phyloP scores from a whole-genome alignment of 2,888 invertebrate species.

The Pristionchus maxplancki region DNA sequence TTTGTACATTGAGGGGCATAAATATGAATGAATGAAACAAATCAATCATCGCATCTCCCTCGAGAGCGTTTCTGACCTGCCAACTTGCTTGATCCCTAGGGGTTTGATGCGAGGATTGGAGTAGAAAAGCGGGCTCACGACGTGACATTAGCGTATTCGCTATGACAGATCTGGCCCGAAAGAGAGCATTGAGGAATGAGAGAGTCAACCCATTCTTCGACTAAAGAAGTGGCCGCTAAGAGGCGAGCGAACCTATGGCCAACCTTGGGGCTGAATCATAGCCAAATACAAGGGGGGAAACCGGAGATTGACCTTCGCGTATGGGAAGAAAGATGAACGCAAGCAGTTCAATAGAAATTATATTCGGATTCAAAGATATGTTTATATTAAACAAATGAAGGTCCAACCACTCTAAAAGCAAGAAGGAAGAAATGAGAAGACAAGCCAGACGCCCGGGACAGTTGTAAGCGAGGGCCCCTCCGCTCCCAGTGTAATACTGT shows the following conservation, averaged over 20 bases:
- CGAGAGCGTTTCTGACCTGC: background rate
- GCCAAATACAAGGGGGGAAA: background rate
- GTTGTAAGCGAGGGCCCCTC: background rate
- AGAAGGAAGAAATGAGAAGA: background rate
- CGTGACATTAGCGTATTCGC: background rate
- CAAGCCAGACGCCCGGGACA: background rate
- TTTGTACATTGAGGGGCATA: background rate
- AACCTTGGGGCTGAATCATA: background rate
- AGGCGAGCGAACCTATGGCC: background rate
- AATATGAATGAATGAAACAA: background rate
- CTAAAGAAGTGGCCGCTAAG: background rate
- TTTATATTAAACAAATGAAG: background rate
- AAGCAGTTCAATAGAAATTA: background rate
- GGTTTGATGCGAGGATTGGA: background rate
- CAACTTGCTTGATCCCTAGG: background rate
- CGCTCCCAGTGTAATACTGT: slow-evolving; percentile 26
- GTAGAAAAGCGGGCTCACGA: background rate
- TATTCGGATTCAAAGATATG: background rate
- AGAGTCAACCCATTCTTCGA: too few species aligned
- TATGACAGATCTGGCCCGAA: background rate
- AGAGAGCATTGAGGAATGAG: too few species aligned
- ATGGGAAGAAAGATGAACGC: background rate
- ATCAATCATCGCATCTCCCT: background rate
- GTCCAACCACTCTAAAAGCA: background rate
- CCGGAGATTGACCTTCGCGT: background rate